Conservation (phyloP, 2,113 vertebrate species). For the Pachycephala philippinensis region DNA sequence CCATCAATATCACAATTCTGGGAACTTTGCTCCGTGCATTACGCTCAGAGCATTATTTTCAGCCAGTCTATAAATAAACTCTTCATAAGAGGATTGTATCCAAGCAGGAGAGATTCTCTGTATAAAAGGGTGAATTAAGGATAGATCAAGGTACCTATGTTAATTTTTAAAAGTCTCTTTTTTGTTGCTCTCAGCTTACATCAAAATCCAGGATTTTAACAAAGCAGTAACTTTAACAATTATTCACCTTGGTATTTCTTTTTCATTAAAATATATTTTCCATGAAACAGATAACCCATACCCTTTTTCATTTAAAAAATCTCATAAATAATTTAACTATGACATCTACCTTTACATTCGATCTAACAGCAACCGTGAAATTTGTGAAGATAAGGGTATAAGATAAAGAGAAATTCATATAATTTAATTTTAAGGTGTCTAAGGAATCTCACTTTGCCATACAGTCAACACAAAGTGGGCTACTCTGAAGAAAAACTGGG, state of each 20-base stretch:
- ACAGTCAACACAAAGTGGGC: not conserved
- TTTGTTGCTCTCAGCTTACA: not conserved
- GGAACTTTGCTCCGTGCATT: not conserved
- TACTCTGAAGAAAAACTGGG: not conserved
- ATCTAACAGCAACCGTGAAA: not conserved
- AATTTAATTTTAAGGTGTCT: not conserved
- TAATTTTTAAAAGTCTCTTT: not conserved
- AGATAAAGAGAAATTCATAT: not conserved
- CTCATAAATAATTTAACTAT: not conserved
- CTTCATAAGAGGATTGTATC: slow-evolving; percentile 39
- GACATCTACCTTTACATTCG: not conserved
- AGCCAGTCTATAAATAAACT: slow-evolving; percentile 34
- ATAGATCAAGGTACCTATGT: not conserved
- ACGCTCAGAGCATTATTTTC: slow-evolving; percentile 12
- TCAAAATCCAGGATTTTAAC: not conserved
- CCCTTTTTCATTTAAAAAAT: not conserved
- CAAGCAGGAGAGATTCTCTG: not conserved
- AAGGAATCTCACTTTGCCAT: not conserved
- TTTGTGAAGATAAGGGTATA: not conserved
- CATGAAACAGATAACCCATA: not conserved
- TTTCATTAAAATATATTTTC: not conserved
- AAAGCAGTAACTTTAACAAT: not conserved
- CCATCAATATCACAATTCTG: not conserved
- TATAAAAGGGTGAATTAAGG: slow-evolving; percentile 49
- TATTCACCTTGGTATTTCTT: not conserved